phyloP scores from a whole-genome alignment of 37 sponge, comb jelly and placozoan genomes.

The Theonella swinhoei region DNA sequence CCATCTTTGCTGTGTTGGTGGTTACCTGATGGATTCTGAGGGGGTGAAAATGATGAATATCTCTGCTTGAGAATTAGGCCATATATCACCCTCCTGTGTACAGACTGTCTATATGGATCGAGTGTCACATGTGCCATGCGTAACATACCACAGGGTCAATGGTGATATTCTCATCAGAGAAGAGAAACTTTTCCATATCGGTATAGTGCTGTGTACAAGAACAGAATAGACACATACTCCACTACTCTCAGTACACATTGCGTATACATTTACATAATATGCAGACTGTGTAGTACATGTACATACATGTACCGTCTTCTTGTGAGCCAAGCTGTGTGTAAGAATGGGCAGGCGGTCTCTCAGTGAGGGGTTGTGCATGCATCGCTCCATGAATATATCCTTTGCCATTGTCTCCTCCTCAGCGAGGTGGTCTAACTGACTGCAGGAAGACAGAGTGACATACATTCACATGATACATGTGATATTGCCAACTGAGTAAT shows the following conservation, averaged over 20 bases:
- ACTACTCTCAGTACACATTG: no score
- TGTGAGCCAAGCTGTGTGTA: slow-evolving; percentile 34
- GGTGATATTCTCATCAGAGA: slow-evolving; percentile 72
- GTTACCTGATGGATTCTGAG: slow-evolving; percentile 57
- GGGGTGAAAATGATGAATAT: slow-evolving; percentile 90
- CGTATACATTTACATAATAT: no score
- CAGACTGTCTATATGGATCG: not conserved
- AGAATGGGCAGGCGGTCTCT: slow-evolving; percentile 91
- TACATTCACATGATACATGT: not conserved
- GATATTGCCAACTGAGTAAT: no score
- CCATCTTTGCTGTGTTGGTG: not conserved
- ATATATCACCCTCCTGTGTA: slow-evolving; percentile 91
- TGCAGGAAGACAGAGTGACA: slow-evolving; percentile 3
- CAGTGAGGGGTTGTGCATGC: slow-evolving; percentile 80
- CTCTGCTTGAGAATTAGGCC: slow-evolving; percentile 95
- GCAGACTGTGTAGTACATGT: no score
- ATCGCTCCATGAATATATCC: slow-evolving; percentile 82
- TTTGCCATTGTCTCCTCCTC: slow-evolving; percentile 85
- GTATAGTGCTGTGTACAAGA: slow-evolving; percentile 29
- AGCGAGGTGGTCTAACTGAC: slow-evolving; percentile 45
- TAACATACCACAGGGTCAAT: slow-evolving; percentile 88
- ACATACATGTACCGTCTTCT: not conserved
- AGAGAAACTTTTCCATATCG: slow-evolving; percentile 84
- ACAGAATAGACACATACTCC: no score
- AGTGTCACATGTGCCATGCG: not conserved